Base-by-base conservation (phyloP, 2,113 vertebrate genomes). In the Ophthalmolycus amberensis region DNA sequence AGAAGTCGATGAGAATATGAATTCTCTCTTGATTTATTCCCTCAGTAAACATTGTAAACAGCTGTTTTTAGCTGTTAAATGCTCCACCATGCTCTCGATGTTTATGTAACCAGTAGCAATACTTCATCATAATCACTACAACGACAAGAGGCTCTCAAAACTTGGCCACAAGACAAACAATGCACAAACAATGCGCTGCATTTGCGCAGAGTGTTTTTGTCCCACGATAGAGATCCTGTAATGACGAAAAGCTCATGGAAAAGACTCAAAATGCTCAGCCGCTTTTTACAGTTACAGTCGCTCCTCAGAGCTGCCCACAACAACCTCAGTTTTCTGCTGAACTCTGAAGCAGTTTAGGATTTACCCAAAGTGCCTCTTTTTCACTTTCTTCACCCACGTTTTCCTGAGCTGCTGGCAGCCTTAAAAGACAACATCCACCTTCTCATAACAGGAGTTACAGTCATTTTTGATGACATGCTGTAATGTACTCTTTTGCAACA, bases 111-210 rank as follows among this genome's bases (percentile, higher is more conserved):
- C 71, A 68, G 77, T 34, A 84, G 34, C 84, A 75, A 79, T 63
- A 67, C n/a, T 87, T 77, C 73, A 74, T 83, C 83, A 85, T 38
- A 46, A 75, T 77, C 71, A 62, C 40, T 5, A n/a, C 40, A 34
- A 32, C 75, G 77, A 83, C 75, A 80, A 85, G 52, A 85, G 83
- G 38, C 80, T 71, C 76, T 89, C 54, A 62, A 73, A 70, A 88
- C 71, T 86, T 89, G 80, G 87, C 69, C 67, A 71, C 80, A 50
- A 74, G 46, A 73, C 32, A 78, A 86, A 87, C 79, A 72, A 34
- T 6, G n/a, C 59, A n/a, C n/a, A n/a, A n/a, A n/a, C n/a, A n/a
- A n/a, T n/a, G n/a, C n/a, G 6, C 25, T 70, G 59, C 37, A 67
- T 79, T 58, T 77, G 46, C 54, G 75, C 48, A 16, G 48, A 71